These are phyloP conservation scores for Merops nubicus DNA, from an alignment of 2,113 vertebrate species.

Conservation along the genomic window DNA sequence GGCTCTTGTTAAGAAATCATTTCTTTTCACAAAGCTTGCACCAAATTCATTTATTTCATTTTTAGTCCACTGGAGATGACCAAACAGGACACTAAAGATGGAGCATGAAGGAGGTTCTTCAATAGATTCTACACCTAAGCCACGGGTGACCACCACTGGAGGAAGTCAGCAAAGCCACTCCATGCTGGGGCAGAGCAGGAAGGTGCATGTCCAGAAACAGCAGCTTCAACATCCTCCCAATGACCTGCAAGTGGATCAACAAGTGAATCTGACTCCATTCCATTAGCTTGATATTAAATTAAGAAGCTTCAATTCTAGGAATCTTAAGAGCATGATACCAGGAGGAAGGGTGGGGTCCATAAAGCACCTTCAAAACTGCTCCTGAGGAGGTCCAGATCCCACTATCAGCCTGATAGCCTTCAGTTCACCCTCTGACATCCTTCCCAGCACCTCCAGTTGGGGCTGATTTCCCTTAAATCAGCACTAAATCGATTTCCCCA, in stretches of 20 bases:
- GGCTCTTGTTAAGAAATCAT: not conserved
- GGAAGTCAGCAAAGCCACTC: not conserved
- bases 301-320: not conserved
- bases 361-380: not conserved
- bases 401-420: not conserved
- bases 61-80: too few relatives aligned
- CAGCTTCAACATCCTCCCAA: not conserved
- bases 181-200: not conserved
- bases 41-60: not conserved
- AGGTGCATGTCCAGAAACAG: not conserved
- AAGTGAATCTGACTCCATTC: not conserved
- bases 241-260: not conserved
- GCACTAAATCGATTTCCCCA: too few relatives aligned
- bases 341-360: not conserved
- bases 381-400: accelerated
- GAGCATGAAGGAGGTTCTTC: not conserved
- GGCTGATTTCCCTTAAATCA: not conserved
- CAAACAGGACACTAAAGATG: not conserved
- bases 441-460: not conserved
- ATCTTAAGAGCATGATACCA: accelerated
- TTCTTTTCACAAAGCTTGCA: not conserved
- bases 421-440: too few relatives aligned
- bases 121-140: not conserved
- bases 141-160: not conserved
- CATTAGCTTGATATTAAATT: not conserved